Evolutionary conservation across 2,888 invertebrate species (phyloP).

Genomic region (Stenoptilia bipunctidactyla): DNA sequence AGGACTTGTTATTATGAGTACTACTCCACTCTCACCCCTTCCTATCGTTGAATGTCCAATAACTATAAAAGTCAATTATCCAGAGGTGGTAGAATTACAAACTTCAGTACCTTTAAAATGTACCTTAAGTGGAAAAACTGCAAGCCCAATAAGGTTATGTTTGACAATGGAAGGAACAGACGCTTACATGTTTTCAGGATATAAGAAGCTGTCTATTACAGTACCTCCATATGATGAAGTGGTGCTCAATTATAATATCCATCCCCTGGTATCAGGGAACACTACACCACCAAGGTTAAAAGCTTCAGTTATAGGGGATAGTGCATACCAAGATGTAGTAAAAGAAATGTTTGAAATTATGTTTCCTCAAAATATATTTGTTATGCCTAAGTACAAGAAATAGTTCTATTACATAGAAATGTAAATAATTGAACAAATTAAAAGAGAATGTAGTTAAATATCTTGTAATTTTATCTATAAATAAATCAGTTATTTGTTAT

Average conservation of each 20-base stretch:
- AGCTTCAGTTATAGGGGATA: slow-evolving; percentile 59
- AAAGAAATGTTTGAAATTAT: slow-evolving; percentile 62
- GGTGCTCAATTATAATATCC: slow-evolving; percentile 81
- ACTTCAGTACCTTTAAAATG: slow-evolving; percentile 80
- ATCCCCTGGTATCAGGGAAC: slow-evolving; percentile 82
- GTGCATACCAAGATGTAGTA: slow-evolving; percentile 41
- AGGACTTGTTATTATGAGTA: slow-evolving; percentile 58
- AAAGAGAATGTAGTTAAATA: slow-evolving; percentile 37
- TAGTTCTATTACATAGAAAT: slow-evolving; percentile 33
- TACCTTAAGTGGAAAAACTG: slow-evolving; percentile 79
- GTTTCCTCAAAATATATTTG: slow-evolving; percentile 63
- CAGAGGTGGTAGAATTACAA: slow-evolving; percentile 82
- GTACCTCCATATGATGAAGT: slow-evolving; percentile 74
- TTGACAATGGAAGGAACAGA: slow-evolving; percentile 86
- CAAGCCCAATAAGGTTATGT: slow-evolving; percentile 78
- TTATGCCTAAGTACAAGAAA: slow-evolving; percentile 68
- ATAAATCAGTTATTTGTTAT: slow-evolving; percentile 53
- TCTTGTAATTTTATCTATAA: slow-evolving; percentile 46
- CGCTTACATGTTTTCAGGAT: slow-evolving; percentile 95
- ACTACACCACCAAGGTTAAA: slow-evolving; percentile 76
- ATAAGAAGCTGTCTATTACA: slow-evolving; percentile 81
- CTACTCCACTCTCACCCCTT: slow-evolving; percentile 66
- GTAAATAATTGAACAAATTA: slow-evolving; percentile 60
- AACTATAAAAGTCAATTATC: slow-evolving; percentile 72
- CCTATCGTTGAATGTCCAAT: slow-evolving; percentile 74